Conservation (phyloP, 1,140 invertebrate species). For the Bombus cullumanus region DNA sequence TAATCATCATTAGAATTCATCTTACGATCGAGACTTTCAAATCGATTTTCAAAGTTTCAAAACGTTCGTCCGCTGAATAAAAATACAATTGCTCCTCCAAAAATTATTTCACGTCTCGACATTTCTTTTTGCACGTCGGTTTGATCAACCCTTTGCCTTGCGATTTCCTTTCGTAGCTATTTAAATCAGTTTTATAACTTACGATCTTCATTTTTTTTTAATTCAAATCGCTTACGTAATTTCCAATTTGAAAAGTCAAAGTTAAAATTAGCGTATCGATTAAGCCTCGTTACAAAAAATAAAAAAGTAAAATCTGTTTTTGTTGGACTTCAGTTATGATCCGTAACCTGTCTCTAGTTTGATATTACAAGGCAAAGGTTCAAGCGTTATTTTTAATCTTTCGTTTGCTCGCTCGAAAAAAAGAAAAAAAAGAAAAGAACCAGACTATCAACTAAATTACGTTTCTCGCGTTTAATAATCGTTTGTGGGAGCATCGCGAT, state of each 20-base stretch:
- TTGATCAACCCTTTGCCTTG: neutral
- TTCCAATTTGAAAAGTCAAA: too few species aligned
- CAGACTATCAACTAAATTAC: conserved; percentile 38
- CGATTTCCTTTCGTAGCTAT: too few species aligned
- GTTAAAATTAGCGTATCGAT: too few species aligned
- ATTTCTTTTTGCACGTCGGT: neutral
- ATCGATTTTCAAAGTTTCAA: neutral
- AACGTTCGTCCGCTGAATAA: neutral
- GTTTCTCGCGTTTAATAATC: conserved; percentile 35
- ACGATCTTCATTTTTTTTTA: too few species aligned
- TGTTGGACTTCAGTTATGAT: too few species aligned
- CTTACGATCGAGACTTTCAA: neutral
- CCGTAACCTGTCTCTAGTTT: too few species aligned
- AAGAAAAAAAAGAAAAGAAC: too few species aligned
- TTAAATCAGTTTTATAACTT: too few species aligned
- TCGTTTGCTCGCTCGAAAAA: neutral
- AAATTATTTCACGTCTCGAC: neutral
- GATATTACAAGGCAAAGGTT: neutral
- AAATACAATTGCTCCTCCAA: neutral
- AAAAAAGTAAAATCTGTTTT: too few species aligned
- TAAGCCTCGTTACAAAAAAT: too few species aligned
- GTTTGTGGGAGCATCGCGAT: conserved; percentile 47
- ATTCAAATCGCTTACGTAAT: too few species aligned
- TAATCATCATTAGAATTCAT: too few species aligned
- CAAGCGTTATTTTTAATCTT: neutral